Evolutionary conservation across 1,140 invertebrate species (phyloP).

Genomic region (Samia ricini): DNA sequence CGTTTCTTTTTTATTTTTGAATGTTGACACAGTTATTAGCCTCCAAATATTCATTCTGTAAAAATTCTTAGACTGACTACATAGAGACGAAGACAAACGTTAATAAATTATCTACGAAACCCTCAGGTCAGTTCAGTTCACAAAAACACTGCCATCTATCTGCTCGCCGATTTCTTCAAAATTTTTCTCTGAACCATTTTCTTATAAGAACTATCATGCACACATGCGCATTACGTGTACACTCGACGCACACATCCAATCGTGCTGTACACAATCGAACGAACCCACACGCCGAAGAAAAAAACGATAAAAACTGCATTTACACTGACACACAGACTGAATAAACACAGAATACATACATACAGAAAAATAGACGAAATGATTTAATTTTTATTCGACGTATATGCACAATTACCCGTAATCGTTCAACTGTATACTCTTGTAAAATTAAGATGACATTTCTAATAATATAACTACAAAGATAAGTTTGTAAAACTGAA

Average conservation of each 20-base stretch:
- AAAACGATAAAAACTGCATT: slow-evolving; percentile 74
- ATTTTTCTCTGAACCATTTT: slow-evolving; percentile 74
- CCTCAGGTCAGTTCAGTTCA: not conserved
- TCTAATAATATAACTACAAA: slow-evolving; percentile 48
- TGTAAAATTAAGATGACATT: slow-evolving; percentile 29
- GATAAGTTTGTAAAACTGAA: slow-evolving; percentile 65
- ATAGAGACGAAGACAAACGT: too few species aligned
- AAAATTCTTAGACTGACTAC: too few species aligned
- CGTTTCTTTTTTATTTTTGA: too few species aligned
- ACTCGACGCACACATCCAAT: slow-evolving; percentile 28
- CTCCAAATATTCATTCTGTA: too few species aligned
- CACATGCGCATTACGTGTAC: slow-evolving; percentile 19
- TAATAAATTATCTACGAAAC: not conserved
- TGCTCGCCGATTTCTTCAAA: slow-evolving; percentile 65
- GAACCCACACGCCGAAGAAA: slow-evolving; percentile 72
- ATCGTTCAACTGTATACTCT: not conserved
- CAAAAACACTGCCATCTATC: slow-evolving; percentile 60
- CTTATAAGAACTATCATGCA: slow-evolving; percentile 72
- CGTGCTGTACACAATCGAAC: slow-evolving; percentile 62
- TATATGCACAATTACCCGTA: too few species aligned
- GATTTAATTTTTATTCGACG: slow-evolving; percentile 1
- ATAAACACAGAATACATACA: slow-evolving; percentile 38
- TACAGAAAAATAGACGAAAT: slow-evolving; percentile 16
- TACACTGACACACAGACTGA: slow-evolving; percentile 36
- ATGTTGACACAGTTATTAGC: too few species aligned